Percentiles rank a stretch among this genome's conserved stretches.
These are phyloP conservation scores for Falcunculus frontatus DNA, from an alignment of 2,113 vertebrate species.

Conservation along the genomic window DNA sequence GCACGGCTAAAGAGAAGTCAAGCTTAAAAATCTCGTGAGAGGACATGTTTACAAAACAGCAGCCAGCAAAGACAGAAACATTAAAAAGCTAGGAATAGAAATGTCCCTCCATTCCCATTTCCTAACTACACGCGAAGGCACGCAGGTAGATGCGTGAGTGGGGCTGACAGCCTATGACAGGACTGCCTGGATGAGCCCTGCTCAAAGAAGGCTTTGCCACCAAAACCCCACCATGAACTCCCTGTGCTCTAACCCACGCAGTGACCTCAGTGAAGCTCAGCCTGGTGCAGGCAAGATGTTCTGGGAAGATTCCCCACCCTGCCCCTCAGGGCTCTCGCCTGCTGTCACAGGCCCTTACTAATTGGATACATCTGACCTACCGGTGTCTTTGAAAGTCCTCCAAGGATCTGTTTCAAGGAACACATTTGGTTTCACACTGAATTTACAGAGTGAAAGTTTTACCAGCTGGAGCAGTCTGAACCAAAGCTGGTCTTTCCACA, in stretches of 20 bases:
- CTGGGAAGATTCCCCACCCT: neutral
- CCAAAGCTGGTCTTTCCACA: conserved; percentile 40
- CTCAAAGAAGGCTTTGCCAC: neutral
- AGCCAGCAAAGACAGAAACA: neutral
- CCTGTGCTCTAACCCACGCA: fast-evolving
- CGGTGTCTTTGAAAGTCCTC: conserved; percentile 43
- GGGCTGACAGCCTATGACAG: neutral
- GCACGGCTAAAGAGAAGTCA: neutral
- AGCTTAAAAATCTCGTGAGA: neutral
- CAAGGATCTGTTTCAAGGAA: conserved; percentile 42
- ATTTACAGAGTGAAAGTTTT: conserved; percentile 58
- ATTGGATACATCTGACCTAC: conserved; percentile 56
- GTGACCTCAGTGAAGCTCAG: neutral
- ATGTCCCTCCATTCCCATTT: neutral
- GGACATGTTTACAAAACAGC: neutral
- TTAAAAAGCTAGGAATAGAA: neutral
- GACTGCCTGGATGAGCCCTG: fast-evolving
- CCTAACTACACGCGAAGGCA: fast-evolving
- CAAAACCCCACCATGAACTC: neutral
- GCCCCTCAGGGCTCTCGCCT: neutral
- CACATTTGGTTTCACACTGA: conserved; percentile 61
- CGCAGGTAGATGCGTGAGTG: too few relatives aligned
- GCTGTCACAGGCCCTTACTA: conserved; percentile 38
- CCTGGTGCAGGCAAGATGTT: neutral
- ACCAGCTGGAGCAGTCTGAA: conserved; percentile 51